phyloP scores from a whole-genome alignment of 2,113 vertebrate genomes.

The Pyrgilauda ruficollis region DNA sequence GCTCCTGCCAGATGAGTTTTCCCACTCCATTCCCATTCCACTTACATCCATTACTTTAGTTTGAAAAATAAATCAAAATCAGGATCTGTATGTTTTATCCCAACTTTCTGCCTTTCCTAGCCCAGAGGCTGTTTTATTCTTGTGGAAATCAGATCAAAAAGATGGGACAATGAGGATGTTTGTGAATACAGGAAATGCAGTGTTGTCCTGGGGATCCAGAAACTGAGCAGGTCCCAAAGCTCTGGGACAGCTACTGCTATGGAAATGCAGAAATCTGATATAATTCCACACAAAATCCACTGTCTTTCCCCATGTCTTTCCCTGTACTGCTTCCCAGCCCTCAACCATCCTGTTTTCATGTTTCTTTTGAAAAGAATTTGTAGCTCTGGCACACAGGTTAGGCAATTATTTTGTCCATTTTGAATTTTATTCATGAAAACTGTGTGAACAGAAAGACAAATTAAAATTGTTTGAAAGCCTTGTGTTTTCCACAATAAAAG shows the following conservation, averaged over 20 bases:
- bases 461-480: neutral
- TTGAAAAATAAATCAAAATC: neutral
- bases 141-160: neutral
- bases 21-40: neutral
- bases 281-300: accelerated
- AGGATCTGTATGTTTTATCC: neutral
- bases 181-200: neutral
- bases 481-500: neutral
- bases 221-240: neutral
- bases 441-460: neutral
- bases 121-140: neutral
- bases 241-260: neutral
- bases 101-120: neutral
- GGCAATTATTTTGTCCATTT: neutral
- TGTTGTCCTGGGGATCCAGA: neutral
- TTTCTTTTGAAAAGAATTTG: neutral
- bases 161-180: neutral
- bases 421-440: neutral
- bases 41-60: neutral
- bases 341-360: accelerated
- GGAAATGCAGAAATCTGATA: neutral
- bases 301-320: neutral
- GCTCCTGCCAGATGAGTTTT: accelerated
- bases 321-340: accelerated
- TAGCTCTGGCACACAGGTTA: neutral